phyloP scores from a whole-genome alignment of 2,797 vertebrate genomes.

The Cebuella pygmaea region DNA sequence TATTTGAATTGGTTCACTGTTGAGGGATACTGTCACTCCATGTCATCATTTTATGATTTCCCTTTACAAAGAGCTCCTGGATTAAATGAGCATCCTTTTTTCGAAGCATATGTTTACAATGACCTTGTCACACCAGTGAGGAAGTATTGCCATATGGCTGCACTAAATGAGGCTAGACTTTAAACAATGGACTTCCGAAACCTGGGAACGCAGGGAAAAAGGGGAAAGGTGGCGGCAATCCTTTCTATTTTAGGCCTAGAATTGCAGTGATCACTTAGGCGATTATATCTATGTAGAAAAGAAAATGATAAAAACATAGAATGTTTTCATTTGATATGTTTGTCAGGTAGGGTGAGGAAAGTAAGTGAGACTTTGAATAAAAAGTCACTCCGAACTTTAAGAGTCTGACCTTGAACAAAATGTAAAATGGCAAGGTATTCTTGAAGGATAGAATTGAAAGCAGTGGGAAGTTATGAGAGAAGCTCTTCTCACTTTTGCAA shows the following conservation, averaged over 20 bases:
- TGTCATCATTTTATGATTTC: not conserved
- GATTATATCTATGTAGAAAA: not conserved
- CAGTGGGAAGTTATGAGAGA: not conserved
- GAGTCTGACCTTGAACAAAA: slow-evolving; percentile 2
- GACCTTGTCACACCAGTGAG: slow-evolving; percentile 38
- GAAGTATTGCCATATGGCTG: slow-evolving; percentile 42
- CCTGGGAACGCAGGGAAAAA: not conserved
- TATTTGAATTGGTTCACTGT: slow-evolving; percentile 33
- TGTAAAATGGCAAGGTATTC: not conserved
- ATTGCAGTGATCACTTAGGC: not conserved
- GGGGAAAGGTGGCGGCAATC: too few species aligned
- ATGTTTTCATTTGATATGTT: not conserved
- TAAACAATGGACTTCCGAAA: not conserved
- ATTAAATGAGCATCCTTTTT: slow-evolving; percentile 55
- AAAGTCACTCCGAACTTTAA: slow-evolving; percentile 25
- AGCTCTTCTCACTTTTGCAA: not conserved
- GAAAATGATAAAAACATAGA: not conserved
- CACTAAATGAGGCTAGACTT: slow-evolving; percentile 12
- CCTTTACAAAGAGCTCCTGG: not conserved
- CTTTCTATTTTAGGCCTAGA: not conserved
- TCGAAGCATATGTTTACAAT: slow-evolving; percentile 58
- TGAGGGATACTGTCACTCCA: not conserved
- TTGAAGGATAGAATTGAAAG: slow-evolving; percentile 30
- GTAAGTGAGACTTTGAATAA: slow-evolving; percentile 34
- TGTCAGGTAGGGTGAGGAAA: not conserved